Conservation (phyloP, 2,888 invertebrate species). For the Cataglyphis livida region DNA sequence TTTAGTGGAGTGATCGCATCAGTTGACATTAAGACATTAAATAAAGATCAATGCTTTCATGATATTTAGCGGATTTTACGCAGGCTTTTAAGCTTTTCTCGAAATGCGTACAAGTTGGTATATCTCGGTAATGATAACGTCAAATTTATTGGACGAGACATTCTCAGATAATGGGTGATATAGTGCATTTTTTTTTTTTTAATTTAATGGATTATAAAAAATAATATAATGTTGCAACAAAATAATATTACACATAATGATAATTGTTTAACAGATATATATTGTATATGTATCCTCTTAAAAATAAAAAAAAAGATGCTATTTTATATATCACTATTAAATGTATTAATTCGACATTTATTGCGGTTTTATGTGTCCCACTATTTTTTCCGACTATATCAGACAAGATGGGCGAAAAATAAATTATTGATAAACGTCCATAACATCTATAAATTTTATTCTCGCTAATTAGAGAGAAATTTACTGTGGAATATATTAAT, state of each 20-base stretch:
- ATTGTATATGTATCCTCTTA: neutral
- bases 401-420: constrained; percentile 16
- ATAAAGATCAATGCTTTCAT: neutral
- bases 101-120: neutral
- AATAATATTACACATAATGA: neutral
- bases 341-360: constrained; percentile 30
- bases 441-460: constrained; percentile 41
- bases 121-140: neutral
- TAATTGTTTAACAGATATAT: neutral
- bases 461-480: constrained; percentile 35
- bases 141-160: constrained; percentile 8
- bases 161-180: neutral
- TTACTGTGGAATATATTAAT: constrained; percentile 37
- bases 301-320: constrained; percentile 10
- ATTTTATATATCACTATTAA: constrained; percentile 1
- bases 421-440: constrained; percentile 31
- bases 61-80: neutral
- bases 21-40: neutral
- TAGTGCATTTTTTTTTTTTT: neutral
- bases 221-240: neutral
- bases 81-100: neutral
- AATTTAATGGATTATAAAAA: neutral
- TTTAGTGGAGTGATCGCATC: neutral
- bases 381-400: neutral
- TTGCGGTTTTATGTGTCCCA: constrained; percentile 23